Evolutionary conservation across 2,113 vertebrate genomes (phyloP).

Genomic region (Strix aluco): DNA sequence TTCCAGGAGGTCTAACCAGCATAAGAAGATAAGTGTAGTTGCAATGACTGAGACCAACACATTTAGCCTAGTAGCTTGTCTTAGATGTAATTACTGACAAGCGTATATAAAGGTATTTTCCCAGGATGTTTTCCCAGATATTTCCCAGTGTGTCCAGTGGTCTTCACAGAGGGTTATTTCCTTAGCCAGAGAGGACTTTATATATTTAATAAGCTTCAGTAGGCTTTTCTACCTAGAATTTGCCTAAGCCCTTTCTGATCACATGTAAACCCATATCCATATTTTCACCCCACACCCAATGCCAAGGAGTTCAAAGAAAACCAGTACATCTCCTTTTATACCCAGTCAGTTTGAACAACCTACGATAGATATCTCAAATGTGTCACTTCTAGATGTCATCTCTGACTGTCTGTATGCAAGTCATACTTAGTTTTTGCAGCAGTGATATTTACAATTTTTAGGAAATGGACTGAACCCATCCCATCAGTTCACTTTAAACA

Average conservation of each 20-base stretch:
- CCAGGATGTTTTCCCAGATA: neutral
- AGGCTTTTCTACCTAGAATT: neutral
- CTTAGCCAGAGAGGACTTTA: neutral
- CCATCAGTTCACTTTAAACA: neutral
- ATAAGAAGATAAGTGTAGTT: neutral
- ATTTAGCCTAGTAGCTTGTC: neutral
- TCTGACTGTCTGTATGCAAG: neutral
- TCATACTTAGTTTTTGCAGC: neutral
- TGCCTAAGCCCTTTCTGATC: neutral
- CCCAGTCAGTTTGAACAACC: neutral
- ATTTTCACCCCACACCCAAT: neutral
- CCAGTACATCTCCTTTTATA: neutral
- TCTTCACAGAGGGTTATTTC: neutral
- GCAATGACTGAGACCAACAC: neutral
- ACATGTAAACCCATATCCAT: neutral
- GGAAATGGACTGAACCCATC: neutral
- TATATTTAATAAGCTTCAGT: neutral
- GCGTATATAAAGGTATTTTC: neutral
- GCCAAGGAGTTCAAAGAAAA: neutral
- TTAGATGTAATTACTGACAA: neutral
- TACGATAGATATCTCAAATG: neutral
- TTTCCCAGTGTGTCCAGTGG: neutral
- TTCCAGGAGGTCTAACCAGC: neutral
- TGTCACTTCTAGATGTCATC: neutral
- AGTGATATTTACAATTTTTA: neutral